Conservation (phyloP, 2,797 vertebrate species). For the Tinamus major region DNA sequence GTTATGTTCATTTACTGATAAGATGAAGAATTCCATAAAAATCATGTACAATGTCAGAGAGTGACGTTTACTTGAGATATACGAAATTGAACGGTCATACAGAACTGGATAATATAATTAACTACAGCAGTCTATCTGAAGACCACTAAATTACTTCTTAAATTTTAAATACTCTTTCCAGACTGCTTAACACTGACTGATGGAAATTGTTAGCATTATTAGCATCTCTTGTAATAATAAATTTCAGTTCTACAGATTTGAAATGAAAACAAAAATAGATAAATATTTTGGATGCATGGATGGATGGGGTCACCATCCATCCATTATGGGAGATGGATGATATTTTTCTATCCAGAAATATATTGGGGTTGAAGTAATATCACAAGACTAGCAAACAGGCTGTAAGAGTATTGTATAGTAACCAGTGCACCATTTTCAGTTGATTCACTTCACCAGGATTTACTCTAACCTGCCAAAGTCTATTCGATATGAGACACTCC, state of each 20-base stretch:
- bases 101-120: not conserved
- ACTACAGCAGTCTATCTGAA: not conserved
- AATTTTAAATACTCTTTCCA: not conserved
- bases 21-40: not conserved
- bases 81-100: not conserved
- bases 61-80: not conserved
- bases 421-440: not conserved
- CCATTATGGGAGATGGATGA: too few species aligned
- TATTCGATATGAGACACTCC: not conserved
- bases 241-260: not conserved
- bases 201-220: not conserved
- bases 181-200: constrained; percentile 16
- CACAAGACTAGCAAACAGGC: not conserved
- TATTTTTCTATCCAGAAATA: not conserved
- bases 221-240: constrained; percentile 12
- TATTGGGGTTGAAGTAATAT: not conserved
- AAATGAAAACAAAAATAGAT: not conserved
- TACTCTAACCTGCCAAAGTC: not conserved
- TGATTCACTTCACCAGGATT: not conserved
- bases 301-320: too few species aligned
- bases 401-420: not conserved
- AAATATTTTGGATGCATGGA: not conserved
- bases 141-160: not conserved
- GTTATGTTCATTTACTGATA: not conserved
- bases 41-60: not conserved